These are phyloP conservation scores for Balearica regulorum DNA, from an alignment of 2,797 vertebrate species.

Conservation along the genomic window DNA sequence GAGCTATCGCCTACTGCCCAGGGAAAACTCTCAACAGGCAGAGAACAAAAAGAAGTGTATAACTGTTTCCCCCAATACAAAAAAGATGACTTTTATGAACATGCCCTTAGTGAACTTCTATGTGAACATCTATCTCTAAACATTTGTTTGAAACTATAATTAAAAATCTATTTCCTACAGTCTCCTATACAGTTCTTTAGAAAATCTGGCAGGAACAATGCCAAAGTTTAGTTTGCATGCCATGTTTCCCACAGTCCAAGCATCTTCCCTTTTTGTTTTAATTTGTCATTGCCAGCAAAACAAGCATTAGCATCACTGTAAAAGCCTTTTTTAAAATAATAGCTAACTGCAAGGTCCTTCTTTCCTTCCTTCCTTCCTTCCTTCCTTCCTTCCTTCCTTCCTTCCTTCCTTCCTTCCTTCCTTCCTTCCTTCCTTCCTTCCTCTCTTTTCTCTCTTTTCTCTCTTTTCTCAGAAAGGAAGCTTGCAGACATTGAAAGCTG, in stretches of 20 bases:
- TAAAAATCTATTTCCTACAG: not conserved
- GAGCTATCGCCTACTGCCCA: not conserved
- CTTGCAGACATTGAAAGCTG: not conserved
- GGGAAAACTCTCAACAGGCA: not conserved
- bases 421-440: too few relatives aligned
- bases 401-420: not conserved
- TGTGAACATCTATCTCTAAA: not conserved
- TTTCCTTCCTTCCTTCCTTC: too few relatives aligned
- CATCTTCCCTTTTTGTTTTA: not conserved
- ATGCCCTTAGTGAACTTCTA: not conserved
- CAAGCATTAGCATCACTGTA: not conserved
- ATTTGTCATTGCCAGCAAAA: not conserved
- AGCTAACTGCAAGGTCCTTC: not conserved
- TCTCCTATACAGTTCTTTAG: not conserved
- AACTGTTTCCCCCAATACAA: not conserved
- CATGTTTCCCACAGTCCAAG: not conserved
- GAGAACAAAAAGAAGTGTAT: not conserved
- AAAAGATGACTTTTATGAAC: not conserved
- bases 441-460: rapidly evolving
- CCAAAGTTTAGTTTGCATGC: not conserved
- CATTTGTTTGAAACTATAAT: not conserved
- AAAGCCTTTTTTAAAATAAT: not conserved
- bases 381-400: too few relatives aligned
- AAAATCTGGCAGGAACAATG: not conserved
- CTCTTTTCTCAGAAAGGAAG: not conserved